Evolutionary conservation across 2,113 vertebrate genomes (phyloP).

Genomic region (Coptodon rendalli): DNA sequence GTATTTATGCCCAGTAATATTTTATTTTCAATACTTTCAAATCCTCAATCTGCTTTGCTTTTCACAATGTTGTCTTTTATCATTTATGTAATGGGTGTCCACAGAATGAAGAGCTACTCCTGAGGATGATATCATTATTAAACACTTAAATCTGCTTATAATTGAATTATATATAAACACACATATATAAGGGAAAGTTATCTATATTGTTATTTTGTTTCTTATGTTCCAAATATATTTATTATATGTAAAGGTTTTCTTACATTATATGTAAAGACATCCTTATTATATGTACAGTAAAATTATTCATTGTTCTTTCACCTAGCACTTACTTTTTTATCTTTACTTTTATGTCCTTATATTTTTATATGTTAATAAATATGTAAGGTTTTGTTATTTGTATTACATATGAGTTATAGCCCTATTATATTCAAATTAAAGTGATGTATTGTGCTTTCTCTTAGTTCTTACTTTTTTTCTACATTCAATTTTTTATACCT

Average conservation of each 20-base stretch:
- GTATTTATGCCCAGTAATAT: not conserved
- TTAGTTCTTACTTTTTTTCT: not conserved
- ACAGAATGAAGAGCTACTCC: not conserved
- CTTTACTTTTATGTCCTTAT: not conserved
- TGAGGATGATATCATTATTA: fast-evolving
- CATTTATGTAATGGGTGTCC: not conserved
- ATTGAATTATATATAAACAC: not conserved
- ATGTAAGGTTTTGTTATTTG: fast-evolving
- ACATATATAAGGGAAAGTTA: not conserved
- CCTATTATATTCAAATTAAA: not conserved
- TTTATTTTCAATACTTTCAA: not conserved
- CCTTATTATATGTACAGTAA: not conserved
- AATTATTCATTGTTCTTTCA: not conserved
- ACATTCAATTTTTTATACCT: fast-evolving
- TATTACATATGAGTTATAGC: not conserved
- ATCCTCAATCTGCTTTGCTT: not conserved
- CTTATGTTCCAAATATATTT: not conserved
- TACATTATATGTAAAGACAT: not conserved
- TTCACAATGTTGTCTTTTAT: not conserved
- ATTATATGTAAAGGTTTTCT: not conserved
- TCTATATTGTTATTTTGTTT: not conserved
- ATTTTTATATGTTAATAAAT: not conserved
- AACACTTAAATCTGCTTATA: not conserved
- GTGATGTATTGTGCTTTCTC: fast-evolving
- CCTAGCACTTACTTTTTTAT: not conserved